Evolutionary conservation across 2,113 vertebrate genomes (phyloP).

Genomic region (Odontophorus gujanensis): DNA sequence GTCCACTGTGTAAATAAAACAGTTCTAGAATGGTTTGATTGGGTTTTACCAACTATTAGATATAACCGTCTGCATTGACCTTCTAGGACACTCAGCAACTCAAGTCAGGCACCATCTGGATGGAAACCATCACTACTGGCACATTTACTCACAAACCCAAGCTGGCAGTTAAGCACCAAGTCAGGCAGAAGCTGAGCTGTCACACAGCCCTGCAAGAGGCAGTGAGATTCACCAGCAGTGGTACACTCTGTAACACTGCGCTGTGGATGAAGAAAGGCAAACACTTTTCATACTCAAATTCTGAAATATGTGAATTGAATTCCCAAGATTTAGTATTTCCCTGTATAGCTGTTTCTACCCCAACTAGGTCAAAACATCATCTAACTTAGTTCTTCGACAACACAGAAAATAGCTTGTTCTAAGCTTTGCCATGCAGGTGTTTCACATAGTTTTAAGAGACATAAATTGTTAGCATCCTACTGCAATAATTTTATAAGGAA

Average conservation of each 20-base stretch:
- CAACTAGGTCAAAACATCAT: neutral
- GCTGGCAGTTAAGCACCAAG: neutral
- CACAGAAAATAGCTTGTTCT: neutral
- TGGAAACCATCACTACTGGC: accelerated
- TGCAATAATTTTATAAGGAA: constrained; percentile 1
- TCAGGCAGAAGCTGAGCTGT: neutral
- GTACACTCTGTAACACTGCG: neutral
- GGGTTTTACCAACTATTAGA: neutral
- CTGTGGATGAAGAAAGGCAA: neutral
- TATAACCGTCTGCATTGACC: neutral
- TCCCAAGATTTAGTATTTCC: neutral
- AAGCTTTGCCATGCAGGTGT: neutral
- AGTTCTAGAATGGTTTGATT: neutral
- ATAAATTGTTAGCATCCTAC: neutral
- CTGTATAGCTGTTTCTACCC: neutral
- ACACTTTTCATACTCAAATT: neutral
- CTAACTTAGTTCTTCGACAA: neutral
- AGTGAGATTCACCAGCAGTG: neutral
- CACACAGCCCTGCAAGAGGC: neutral
- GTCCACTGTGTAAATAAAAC: neutral
- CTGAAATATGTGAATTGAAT: neutral
- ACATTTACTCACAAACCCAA: neutral
- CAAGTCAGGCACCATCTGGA: neutral
- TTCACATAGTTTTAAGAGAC: neutral
- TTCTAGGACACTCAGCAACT: neutral